phyloP scores from a whole-genome alignment of 2,113 vertebrate species.

The Psettodes erumei region DNA sequence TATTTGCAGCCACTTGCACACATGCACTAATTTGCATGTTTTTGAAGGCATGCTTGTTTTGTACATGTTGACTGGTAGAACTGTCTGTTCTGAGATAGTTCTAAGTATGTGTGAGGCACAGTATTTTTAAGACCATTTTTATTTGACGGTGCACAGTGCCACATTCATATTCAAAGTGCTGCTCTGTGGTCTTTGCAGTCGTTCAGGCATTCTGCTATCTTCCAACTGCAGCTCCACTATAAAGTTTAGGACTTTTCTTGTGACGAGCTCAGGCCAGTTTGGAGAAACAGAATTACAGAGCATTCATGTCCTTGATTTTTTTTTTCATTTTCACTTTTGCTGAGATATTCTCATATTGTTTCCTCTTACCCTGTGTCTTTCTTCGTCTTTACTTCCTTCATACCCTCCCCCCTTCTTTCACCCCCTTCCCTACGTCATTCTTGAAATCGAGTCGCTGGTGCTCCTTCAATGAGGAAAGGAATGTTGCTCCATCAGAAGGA shows the following conservation, averaged over 20 bases:
- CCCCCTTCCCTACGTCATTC: neutral
- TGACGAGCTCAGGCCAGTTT: slow-evolving; percentile 30
- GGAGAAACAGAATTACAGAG: slow-evolving; percentile 16
- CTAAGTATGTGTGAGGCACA: slow-evolving; percentile 15
- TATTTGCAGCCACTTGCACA: neutral
- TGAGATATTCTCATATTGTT: slow-evolving; percentile 23
- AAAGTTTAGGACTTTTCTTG: slow-evolving; percentile 45
- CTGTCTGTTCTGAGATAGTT: no score
- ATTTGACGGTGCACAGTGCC: slow-evolving; percentile 28
- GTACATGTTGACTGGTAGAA: neutral
- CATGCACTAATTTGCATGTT: slow-evolving; percentile 2
- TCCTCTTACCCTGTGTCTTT: neutral
- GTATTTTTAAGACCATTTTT: slow-evolving; percentile 34
- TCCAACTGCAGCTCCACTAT: slow-evolving; percentile 46
- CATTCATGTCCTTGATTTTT: slow-evolving; percentile 32
- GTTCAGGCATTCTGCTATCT: slow-evolving; percentile 44
- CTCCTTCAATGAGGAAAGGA: slow-evolving; percentile 50
- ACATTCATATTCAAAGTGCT: slow-evolving; percentile 66
- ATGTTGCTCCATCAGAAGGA: slow-evolving; percentile 48
- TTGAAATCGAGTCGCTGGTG: slow-evolving; percentile 45
- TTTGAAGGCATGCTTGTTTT: slow-evolving; percentile 10
- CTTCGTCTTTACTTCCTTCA: neutral
- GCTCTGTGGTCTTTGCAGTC: slow-evolving; percentile 45
- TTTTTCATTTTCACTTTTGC: neutral
- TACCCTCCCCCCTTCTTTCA: neutral